Evolutionary conservation across 2,888 invertebrate species (phyloP).

Genomic region (Hydrotaea diabolus): DNA sequence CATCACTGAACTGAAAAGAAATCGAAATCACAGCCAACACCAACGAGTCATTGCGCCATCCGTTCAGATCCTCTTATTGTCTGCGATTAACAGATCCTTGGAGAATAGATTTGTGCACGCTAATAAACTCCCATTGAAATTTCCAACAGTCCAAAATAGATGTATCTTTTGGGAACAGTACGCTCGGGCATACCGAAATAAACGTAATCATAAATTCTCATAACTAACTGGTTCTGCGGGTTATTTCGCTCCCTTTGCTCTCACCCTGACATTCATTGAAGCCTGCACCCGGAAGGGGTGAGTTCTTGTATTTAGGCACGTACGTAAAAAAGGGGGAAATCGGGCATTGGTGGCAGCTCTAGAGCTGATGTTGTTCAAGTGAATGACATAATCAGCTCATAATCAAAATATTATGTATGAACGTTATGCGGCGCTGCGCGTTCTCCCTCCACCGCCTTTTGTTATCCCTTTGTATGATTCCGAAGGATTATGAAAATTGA

Average conservation of each 20-base stretch:
- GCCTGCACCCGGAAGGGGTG: neutral
- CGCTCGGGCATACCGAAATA: neutral
- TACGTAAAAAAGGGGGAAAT: neutral
- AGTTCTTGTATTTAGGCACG: neutral
- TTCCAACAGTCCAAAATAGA: neutral
- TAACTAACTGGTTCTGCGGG: neutral
- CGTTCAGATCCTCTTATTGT: conserved; percentile 42
- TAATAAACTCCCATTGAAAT: conserved; percentile 72
- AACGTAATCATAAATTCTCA: neutral
- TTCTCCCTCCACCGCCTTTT: neutral
- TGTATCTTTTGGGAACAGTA: conserved; percentile 25
- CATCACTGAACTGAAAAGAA: no score
- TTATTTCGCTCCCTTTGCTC: neutral
- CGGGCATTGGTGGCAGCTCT: neutral
- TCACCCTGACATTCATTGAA: no score
- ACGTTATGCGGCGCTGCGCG: neutral
- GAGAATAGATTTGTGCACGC: conserved; percentile 80
- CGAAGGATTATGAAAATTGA: conserved; percentile 57
- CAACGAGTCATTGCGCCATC: neutral
- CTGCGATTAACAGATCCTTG: conserved; percentile 74
- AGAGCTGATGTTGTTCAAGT: conserved; percentile 50
- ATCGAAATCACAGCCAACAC: neutral
- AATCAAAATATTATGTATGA: conserved; percentile 63
- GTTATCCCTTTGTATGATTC: conserved; percentile 4
- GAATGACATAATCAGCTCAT: conserved; percentile 67